phyloP scores from a whole-genome alignment of 2,888 invertebrate genomes.

The Aphodius granarius region DNA sequence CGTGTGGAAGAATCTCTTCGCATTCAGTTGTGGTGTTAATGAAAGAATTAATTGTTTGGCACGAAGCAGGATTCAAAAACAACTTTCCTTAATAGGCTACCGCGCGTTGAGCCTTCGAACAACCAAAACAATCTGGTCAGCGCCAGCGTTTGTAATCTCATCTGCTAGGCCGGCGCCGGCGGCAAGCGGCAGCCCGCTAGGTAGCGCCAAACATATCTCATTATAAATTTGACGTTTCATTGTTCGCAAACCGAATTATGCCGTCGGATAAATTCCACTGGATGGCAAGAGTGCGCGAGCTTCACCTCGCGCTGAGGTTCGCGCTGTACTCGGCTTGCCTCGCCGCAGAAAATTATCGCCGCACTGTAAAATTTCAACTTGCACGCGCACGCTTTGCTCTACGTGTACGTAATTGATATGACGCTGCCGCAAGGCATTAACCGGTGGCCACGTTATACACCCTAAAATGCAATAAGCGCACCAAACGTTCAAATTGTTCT shows the following conservation, averaged over 20 bases:
- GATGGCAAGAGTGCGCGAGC: background rate
- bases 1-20: background rate
- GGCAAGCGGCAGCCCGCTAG: too few relatives aligned
- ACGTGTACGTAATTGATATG: conserved; percentile 20
- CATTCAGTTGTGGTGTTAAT: background rate
- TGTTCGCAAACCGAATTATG: conserved; percentile 20
- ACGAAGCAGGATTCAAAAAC: background rate
- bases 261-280: conserved; percentile 20
- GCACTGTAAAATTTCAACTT: conserved; percentile 24
- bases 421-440: conserved; percentile 6
- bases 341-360: conserved; percentile 18
- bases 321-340: too few relatives aligned
- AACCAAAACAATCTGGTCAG: background rate
- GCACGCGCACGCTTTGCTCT: background rate
- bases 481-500: too few relatives aligned
- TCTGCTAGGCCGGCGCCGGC: background rate
- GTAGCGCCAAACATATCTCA: conserved; percentile 18
- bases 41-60: background rate
- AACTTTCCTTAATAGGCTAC: background rate
- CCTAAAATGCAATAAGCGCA: background rate
- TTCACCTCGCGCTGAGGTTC: background rate
- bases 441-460: background rate
- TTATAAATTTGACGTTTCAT: conserved; percentile 26
- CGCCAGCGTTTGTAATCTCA: background rate
- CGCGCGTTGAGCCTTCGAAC: background rate